A percentile compares a stretch with the other conserved stretches of the same genome.
These are phyloP conservation scores for Alauda arvensis DNA, from an alignment of 2,797 vertebrate genomes.

Conservation along the genomic window DNA sequence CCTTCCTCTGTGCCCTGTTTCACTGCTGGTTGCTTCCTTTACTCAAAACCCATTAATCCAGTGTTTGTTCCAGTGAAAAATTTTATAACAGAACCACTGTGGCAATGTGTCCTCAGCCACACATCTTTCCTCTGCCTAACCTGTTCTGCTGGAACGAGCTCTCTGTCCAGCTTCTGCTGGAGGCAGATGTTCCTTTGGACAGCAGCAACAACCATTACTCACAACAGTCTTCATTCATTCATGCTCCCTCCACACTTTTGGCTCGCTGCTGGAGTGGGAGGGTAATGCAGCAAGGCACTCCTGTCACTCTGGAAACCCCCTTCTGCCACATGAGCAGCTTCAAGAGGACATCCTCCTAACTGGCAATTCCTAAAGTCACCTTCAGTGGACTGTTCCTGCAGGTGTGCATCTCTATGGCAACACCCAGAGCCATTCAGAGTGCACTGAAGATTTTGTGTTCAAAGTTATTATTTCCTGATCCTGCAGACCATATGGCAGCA, in stretches of 20 bases:
- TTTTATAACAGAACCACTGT: neutral
- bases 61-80: neutral
- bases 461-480: conserved; percentile 16
- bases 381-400: neutral
- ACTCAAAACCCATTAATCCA: neutral
- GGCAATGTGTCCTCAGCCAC: neutral
- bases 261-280: neutral
- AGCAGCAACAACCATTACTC: neutral
- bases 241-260: neutral
- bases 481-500: conserved; percentile 40
- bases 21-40: neutral
- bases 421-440: neutral
- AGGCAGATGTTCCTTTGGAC: neutral
- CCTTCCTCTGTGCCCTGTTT: neutral
- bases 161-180: neutral
- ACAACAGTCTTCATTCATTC: neutral
- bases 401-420: neutral
- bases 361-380: neutral
- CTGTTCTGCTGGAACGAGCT: neutral
- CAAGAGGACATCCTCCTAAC: neutral
- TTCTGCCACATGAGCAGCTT: neutral
- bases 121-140: neutral
- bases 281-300: neutral
- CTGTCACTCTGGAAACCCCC: neutral
- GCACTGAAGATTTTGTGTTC: neutral